phyloP scores from a whole-genome alignment of 2,797 vertebrate genomes.

The Lindbergichthys nudifrons region DNA sequence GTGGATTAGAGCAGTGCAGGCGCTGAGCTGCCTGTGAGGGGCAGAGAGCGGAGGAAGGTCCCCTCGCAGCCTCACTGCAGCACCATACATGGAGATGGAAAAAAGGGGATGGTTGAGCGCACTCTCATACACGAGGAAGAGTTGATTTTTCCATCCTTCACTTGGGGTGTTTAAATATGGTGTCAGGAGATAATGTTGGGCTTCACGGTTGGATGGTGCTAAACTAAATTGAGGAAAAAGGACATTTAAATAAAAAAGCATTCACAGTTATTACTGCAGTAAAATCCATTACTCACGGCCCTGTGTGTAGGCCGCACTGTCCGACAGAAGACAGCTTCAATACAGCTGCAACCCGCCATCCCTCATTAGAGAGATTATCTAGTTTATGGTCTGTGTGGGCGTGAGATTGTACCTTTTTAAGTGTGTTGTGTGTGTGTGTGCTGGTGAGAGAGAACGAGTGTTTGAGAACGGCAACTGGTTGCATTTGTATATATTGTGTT shows the following conservation, averaged over 20 bases:
- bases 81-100: slow-evolving; percentile 81
- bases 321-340: slow-evolving; percentile 28
- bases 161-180: slow-evolving; percentile 52
- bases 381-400: slow-evolving; percentile 21
- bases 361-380: slow-evolving; percentile 56
- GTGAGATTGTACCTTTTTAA: slow-evolving; percentile 19
- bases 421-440: background rate
- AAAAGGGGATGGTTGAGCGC: slow-evolving; percentile 62
- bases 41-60: slow-evolving; percentile 57
- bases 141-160: slow-evolving; percentile 71
- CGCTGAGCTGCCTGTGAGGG: slow-evolving; percentile 63
- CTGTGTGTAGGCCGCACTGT: background rate
- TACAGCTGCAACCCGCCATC: slow-evolving; percentile 52
- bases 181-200: slow-evolving; percentile 47
- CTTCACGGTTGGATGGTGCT: slow-evolving; percentile 31
- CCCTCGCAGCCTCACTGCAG: slow-evolving; percentile 62
- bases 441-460: background rate
- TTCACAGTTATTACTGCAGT: background rate
- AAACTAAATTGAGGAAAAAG: slow-evolving; percentile 15
- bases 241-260: slow-evolving; percentile 26
- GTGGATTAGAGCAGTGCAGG: slow-evolving; percentile 73
- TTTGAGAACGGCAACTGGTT: slow-evolving; percentile 42
- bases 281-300: background rate
- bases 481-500: slow-evolving; percentile 32
- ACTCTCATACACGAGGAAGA: slow-evolving; percentile 44